A percentile compares a stretch with the other conserved stretches of the same genome.
Conservation (phyloP, 1,140 invertebrate genomes). For the Wasmannia auropunctata region DNA sequence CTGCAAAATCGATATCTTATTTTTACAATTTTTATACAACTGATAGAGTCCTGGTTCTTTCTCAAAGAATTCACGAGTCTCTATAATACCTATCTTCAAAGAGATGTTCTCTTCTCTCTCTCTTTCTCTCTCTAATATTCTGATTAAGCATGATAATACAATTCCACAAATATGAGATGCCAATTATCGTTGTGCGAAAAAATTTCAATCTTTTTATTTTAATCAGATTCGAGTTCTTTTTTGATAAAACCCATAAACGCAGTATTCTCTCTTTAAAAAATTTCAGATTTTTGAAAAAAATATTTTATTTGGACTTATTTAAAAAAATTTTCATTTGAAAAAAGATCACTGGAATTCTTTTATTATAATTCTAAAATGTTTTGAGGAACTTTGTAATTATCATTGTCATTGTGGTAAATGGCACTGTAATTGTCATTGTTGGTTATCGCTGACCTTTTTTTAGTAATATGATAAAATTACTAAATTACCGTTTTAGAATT, state of each 20-base stretch:
- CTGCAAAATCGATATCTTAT: not conserved
- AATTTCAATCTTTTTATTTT: not conserved
- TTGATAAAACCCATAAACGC: not conserved
- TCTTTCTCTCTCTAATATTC: too few species aligned
- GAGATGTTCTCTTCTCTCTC: not conserved
- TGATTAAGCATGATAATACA: not conserved
- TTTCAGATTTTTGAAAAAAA: not conserved
- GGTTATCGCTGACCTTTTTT: not conserved
- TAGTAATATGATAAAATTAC: not conserved
- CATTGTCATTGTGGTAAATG: not conserved
- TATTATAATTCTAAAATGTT: not conserved
- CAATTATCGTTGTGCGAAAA: not conserved
- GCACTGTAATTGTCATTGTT: not conserved
- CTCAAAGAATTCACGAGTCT: not conserved
- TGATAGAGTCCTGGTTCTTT: not conserved
- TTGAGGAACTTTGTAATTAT: too few species aligned
- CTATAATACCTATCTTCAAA: not conserved
- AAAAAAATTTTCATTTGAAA: not conserved
- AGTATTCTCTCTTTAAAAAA: not conserved
- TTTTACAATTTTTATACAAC: not conserved
- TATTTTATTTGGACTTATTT: not conserved
- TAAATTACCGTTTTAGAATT: constrained; percentile 11
- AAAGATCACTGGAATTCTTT: not conserved
- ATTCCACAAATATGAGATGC: not conserved
- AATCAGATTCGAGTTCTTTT: not conserved